Conservation (phyloP, 2,888 invertebrate genomes). For the Xanthia icteritia region DNA sequence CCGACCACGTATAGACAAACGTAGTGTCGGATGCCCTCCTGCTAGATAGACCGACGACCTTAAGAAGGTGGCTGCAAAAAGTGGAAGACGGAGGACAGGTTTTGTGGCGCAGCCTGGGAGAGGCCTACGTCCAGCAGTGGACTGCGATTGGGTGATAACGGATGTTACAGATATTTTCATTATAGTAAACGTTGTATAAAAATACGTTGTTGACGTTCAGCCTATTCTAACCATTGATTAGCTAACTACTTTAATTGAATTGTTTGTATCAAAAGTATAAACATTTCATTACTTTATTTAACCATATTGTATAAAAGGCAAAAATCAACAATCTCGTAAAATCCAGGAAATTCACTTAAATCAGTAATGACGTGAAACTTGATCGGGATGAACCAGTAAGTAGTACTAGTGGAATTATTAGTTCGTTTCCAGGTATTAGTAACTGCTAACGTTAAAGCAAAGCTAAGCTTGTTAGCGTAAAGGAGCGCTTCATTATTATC, state of each 20-base stretch:
- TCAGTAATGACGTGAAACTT: not conserved
- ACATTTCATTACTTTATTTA: not conserved
- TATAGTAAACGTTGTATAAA: too few relatives aligned
- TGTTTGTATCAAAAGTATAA: not conserved
- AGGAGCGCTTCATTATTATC: not conserved
- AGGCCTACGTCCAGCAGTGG: too few relatives aligned
- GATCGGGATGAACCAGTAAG: conserved; percentile 1
- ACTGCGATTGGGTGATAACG: not conserved
- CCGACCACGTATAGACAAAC: too few relatives aligned
- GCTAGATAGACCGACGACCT: too few relatives aligned
- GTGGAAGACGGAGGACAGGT: too few relatives aligned
- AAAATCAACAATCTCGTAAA: not conserved
- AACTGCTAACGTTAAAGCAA: not conserved
- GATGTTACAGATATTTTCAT: too few relatives aligned
- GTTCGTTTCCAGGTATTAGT: conserved; percentile 21
- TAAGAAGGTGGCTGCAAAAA: too few relatives aligned
- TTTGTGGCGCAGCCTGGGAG: too few relatives aligned
- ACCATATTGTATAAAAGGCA: not conserved
- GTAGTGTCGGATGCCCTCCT: too few relatives aligned
- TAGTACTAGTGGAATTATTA: not conserved
- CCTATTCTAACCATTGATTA: not conserved
- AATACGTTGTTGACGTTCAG: not conserved
- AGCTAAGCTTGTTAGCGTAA: conserved; percentile 3
- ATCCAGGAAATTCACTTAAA: not conserved
- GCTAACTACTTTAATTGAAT: not conserved